Evolutionary conservation across 1,140 invertebrate species (phyloP).

Genomic region (Halotydeus destructor): DNA sequence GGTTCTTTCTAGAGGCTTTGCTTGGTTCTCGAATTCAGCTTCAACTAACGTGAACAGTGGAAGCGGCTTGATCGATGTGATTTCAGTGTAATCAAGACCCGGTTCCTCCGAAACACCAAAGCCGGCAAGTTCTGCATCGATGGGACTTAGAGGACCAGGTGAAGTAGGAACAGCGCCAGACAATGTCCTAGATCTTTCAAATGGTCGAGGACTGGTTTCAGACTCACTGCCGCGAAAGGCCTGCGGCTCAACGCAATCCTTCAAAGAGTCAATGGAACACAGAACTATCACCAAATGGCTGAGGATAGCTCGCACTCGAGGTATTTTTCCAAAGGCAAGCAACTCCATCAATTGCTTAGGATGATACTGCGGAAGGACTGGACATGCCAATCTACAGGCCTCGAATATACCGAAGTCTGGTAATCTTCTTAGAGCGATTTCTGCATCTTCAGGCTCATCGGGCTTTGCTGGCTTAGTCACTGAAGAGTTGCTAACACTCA

Average conservation of each 20-base stretch:
- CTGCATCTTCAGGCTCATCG: slow-evolving; percentile 26
- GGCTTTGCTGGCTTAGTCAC: neutral
- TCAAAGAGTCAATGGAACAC: slow-evolving; percentile 13
- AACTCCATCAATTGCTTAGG: slow-evolving; percentile 95
- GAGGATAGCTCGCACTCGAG: slow-evolving; percentile 91
- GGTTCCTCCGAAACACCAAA: slow-evolving; percentile 45
- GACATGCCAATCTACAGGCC: slow-evolving; percentile 81
- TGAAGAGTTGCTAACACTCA: slow-evolving; percentile 7
- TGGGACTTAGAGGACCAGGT: slow-evolving; percentile 26
- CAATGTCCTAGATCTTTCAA: slow-evolving; percentile 63
- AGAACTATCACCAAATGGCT: slow-evolving; percentile 65
- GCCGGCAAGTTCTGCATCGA: slow-evolving; percentile 26
- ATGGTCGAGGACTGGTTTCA: slow-evolving; percentile 22
- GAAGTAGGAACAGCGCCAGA: slow-evolving; percentile 27
- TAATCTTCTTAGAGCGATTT: slow-evolving; percentile 33
- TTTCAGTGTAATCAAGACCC: slow-evolving; percentile 80
- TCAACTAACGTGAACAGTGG: slow-evolving; percentile 85
- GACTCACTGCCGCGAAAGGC: neutral
- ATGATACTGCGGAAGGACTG: slow-evolving; percentile 97
- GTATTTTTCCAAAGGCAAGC: slow-evolving; percentile 91
- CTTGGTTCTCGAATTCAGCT: slow-evolving; percentile 37
- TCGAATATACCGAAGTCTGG: slow-evolving; percentile 88
- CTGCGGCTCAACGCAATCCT: slow-evolving; percentile 1
- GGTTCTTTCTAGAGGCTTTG: neutral
- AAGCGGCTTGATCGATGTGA: slow-evolving; percentile 83